These are phyloP conservation scores for Trichonephila clavipes DNA, from an alignment of 1,140 invertebrate genomes.

Conservation along the genomic window DNA sequence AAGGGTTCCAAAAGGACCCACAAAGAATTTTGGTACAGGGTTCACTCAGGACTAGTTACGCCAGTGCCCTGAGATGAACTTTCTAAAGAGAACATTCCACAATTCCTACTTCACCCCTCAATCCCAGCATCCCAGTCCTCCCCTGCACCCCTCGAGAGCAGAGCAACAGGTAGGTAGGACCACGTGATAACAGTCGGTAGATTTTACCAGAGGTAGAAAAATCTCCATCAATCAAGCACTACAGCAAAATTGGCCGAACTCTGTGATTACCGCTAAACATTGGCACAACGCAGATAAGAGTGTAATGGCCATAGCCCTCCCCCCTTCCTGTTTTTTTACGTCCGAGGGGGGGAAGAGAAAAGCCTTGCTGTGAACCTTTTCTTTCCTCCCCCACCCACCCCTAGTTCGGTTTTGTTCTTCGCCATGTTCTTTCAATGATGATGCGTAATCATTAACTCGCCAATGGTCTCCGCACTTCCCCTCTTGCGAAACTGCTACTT, in stretches of 20 bases:
- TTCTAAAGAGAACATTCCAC: background rate
- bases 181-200: conserved; percentile 64
- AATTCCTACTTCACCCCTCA: conserved; percentile 24
- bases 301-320: conserved; percentile 66
- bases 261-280: conserved; percentile 77
- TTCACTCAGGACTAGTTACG: too few relatives aligned
- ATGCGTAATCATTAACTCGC: conserved; percentile 72
- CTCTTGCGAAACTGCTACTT: background rate
- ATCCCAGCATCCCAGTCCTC: background rate
- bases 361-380: background rate
- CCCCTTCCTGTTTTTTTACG: conserved; percentile 47
- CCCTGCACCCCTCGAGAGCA: background rate
- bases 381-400: conserved; percentile 45
- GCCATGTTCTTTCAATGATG: conserved; percentile 69
- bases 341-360: background rate
- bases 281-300: conserved; percentile 76
- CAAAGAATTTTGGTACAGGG: too few relatives aligned
- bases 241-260: conserved; percentile 74
- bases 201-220: conserved; percentile 69
- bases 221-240: conserved; percentile 58
- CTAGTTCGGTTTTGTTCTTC: conserved; percentile 68
- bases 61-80: too few relatives aligned
- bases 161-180: conserved; percentile 69
- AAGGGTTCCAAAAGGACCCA: too few relatives aligned
- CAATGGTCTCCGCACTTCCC: conserved; percentile 53